Conservation (phyloP, 1,140 invertebrate species). For the Zaprionus nigranus region DNA sequence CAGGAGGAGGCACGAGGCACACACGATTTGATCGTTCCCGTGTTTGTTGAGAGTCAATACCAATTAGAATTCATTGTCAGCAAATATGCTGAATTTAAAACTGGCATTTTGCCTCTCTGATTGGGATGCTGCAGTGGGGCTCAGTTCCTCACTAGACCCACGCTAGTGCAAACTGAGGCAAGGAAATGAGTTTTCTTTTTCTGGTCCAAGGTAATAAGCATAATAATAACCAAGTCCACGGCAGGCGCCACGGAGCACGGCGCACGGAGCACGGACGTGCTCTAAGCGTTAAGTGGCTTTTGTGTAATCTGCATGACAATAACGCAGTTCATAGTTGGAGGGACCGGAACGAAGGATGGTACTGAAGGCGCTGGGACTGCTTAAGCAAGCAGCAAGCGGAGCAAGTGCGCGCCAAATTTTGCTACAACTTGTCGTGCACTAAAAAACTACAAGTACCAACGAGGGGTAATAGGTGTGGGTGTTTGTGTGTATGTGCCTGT, state of each 20-base stretch:
- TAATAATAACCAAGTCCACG: conserved; percentile 60
- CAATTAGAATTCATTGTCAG: conserved; percentile 70
- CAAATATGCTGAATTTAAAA: conserved; percentile 56
- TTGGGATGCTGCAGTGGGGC: not conserved
- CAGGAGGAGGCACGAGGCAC: not conserved
- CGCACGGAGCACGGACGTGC: conserved; percentile 27
- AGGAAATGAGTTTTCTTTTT: conserved; percentile 56
- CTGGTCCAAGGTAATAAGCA: conserved; percentile 56
- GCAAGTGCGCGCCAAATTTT: conserved; percentile 44
- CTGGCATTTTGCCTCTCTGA: not conserved
- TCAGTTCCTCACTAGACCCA: not conserved
- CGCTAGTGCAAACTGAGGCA: conserved; percentile 14
- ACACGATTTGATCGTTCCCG: conserved; percentile 15
- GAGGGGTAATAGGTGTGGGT: conserved; percentile 4
- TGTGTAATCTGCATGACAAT: conserved; percentile 78
- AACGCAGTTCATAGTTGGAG: conserved; percentile 21
- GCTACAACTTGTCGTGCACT: conserved; percentile 51
- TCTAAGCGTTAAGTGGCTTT: conserved; percentile 62
- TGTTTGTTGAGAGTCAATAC: conserved; percentile 57
- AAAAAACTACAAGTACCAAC: conserved; percentile 37
- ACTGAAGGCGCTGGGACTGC: not conserved
- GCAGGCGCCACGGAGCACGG: conserved; percentile 16
- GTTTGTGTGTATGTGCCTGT: not conserved
- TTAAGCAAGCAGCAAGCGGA: conserved; percentile 21
- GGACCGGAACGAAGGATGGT: not conserved